A percentile compares a stretch with the other conserved stretches of the same genome.
phyloP scores from a whole-genome alignment of 2,113 vertebrate genomes.

The Fregata magnificens region DNA sequence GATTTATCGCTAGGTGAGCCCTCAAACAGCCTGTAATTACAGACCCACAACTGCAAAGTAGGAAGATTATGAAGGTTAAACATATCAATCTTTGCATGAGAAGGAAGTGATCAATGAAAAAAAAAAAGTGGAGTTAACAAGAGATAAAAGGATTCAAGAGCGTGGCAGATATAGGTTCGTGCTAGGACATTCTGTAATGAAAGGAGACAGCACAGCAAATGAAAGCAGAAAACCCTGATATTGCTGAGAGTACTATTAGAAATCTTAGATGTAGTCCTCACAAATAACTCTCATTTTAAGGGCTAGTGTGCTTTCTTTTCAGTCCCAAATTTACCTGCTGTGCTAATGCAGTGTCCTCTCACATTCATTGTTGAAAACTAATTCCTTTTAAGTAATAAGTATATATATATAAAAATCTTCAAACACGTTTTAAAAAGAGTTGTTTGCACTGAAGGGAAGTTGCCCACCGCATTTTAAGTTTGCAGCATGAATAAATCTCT shows the following conservation, averaged over 20 bases:
- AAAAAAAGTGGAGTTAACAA: background rate
- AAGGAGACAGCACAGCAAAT: slow-evolving; percentile 49
- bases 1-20: slow-evolving; percentile 24
- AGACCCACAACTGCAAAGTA: background rate
- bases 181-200: slow-evolving; percentile 43
- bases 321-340: slow-evolving; percentile 1
- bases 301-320: background rate
- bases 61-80: slow-evolving; percentile 55
- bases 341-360: slow-evolving; percentile 20
- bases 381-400: slow-evolving; percentile 1
- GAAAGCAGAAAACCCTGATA: slow-evolving; percentile 28
- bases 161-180: background rate
- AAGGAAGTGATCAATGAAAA: slow-evolving; percentile 28
- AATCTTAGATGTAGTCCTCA: slow-evolving; percentile 17
- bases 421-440: background rate
- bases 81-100: slow-evolving; percentile 10
- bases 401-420: background rate
- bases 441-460: background rate
- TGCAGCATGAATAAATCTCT: slow-evolving; percentile 48
- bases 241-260: background rate
- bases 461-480: slow-evolving; percentile 46
- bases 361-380: background rate
- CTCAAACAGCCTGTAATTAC: slow-evolving; percentile 28
- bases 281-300: slow-evolving; percentile 37
- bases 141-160: slow-evolving; percentile 41